Base-by-base conservation (phyloP, 2,797 vertebrate species). In the Ispidina picta region DNA sequence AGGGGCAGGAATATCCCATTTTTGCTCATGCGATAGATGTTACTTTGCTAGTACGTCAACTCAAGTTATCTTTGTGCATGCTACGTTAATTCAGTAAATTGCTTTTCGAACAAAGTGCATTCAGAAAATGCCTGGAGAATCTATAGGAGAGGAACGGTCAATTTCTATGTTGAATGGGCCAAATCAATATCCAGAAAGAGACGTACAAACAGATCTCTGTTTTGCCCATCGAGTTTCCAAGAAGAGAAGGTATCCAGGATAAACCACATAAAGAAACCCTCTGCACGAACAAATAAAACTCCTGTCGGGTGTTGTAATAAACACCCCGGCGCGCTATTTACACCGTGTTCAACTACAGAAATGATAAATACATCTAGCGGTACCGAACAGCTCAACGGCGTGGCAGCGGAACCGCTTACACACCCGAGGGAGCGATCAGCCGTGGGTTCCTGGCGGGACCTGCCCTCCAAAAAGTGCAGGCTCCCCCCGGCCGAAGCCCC, bases 51-150 rank as follows among this genome's bases (percentile, higher is more conserved):
- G 62, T 48, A 86, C 33, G 28, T 90, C 91, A 94, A 31, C 68
- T 64, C 54, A 20, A 56, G 69, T 93, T 92, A 93, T 82, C 93
- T 91, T 75, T 28, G 54, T 69, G 68, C 88, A 86, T 13, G 92
- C 89, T 92, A 90, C 52, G 7, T 90, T 96, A 94, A 90, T 90
- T 92, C 86, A 33, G 74, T 22, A 90, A 93, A 93, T 79, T 91
- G 81, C 86, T 89, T 85, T 92, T 86, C 58, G 85, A 86, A 80
- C 41, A 83, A 80, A 93, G 76, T 15, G 12, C 66, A 43, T 65
- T 84, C 73, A 59, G 58, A 59, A 83, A 94, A 68, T 0, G 6
- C 71, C 64, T 23, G 29, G 19, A 84, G 55, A 91, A 80, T 10
- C 46, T 12, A 16, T 2, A 17, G 0, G 3, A 70, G 49, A 70